A percentile compares a stretch with the other conserved stretches of the same genome.
Conservation (phyloP, 2,888 invertebrate species). For the Caenorhabditis zanzibari region DNA sequence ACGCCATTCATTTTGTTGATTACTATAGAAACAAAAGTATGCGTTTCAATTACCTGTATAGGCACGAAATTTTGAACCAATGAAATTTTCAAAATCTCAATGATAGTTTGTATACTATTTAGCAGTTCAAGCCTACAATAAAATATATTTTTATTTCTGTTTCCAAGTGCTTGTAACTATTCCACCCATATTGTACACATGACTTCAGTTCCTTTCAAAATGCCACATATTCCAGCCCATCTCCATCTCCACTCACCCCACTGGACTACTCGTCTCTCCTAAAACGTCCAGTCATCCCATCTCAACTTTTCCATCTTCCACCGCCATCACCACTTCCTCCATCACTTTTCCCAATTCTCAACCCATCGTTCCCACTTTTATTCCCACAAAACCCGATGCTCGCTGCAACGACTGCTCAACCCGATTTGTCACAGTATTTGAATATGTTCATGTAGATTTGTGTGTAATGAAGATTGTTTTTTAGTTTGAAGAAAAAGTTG, state of each 20-base stretch:
- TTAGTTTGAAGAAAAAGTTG: no score
- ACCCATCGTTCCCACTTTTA: slow-evolving; percentile 26
- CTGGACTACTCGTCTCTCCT: slow-evolving; percentile 24
- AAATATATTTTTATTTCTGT: no score
- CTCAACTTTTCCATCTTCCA: slow-evolving; percentile 33
- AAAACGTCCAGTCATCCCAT: slow-evolving; percentile 26
- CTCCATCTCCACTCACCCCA: slow-evolving; percentile 4
- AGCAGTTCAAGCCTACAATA: no score
- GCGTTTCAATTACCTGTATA: no score
- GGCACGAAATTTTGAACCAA: no score
- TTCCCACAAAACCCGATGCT: slow-evolving; percentile 39
- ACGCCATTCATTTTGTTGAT: no score
- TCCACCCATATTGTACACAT: no score
- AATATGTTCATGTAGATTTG: slow-evolving; percentile 34
- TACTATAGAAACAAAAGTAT: no score
- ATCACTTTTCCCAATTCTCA: slow-evolving; percentile 32
- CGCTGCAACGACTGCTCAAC: slow-evolving; percentile 16
- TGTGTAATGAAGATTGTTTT: background rate
- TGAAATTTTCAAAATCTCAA: no score
- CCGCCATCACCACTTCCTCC: slow-evolving; percentile 25
- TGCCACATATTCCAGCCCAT: slow-evolving; percentile 9
- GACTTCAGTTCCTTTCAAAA: no score
- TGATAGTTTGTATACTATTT: no score
- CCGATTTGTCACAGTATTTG: slow-evolving; percentile 44
- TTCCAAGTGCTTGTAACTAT: no score